These are phyloP conservation scores for Drosophila rhopaloa DNA, from an alignment of 1,140 invertebrate species.

Conservation along the genomic window DNA sequence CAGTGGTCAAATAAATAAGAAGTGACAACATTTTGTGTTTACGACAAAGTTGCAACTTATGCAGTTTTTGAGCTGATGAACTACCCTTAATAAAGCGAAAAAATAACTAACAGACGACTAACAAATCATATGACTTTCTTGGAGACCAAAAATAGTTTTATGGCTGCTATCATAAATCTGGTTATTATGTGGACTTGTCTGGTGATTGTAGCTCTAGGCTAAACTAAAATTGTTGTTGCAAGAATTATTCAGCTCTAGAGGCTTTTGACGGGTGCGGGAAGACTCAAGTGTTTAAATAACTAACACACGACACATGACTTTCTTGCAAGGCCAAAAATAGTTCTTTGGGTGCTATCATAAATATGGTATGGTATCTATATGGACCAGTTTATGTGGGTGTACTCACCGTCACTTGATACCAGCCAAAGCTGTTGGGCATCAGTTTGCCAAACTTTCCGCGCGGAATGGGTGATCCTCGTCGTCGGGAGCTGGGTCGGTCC, in stretches of 20 bases:
- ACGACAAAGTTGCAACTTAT: slow-evolving; percentile 15
- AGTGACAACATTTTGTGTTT: background rate
- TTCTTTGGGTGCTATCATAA: background rate
- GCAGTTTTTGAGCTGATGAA: background rate
- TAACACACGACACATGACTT: slow-evolving; percentile 6
- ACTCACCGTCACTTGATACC: slow-evolving; percentile 84
- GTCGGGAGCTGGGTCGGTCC: slow-evolving; percentile 57
- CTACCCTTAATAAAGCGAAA: background rate
- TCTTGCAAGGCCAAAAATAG: slow-evolving; percentile 1
- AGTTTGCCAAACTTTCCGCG: slow-evolving; percentile 78
- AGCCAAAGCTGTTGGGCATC: slow-evolving; percentile 64
- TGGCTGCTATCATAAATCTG: slow-evolving; percentile 1
- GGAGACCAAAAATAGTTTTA: slow-evolving; percentile 16
- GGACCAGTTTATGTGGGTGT: slow-evolving; percentile 7
- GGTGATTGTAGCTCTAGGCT: background rate
- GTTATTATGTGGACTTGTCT: slow-evolving; percentile 32
- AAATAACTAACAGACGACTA: slow-evolving; percentile 12
- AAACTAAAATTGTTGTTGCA: background rate
- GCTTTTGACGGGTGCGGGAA: too few species aligned
- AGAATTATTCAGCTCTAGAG: background rate
- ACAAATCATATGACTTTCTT: slow-evolving; percentile 9
- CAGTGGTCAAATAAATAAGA: slow-evolving; percentile 9
- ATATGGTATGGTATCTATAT: slow-evolving; percentile 38
- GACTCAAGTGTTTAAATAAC: background rate
- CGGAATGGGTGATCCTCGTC: slow-evolving; percentile 59